phyloP scores from a whole-genome alignment of 2,113 vertebrate species.

The Eolophus roseicapilla region DNA sequence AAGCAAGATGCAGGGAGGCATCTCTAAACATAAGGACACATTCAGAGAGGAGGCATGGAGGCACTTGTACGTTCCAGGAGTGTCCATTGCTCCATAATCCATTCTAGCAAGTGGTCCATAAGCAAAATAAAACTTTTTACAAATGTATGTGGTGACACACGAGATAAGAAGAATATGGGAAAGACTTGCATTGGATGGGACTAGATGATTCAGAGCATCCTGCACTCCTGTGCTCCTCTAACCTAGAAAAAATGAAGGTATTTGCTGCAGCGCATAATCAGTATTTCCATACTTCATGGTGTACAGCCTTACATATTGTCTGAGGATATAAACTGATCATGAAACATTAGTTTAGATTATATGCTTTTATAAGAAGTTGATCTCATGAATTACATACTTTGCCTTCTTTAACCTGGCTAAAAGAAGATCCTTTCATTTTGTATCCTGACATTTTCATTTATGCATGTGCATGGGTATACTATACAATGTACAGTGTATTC shows the following conservation, averaged over 20 bases:
- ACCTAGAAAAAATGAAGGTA: background rate
- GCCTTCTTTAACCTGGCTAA: background rate
- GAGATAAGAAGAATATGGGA: background rate
- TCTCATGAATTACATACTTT: background rate
- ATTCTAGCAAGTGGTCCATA: background rate
- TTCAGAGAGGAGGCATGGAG: background rate
- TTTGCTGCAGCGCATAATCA: background rate
- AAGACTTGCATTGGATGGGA: background rate
- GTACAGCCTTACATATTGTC: background rate
- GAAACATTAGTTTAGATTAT: background rate
- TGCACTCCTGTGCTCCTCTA: background rate
- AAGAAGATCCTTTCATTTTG: background rate
- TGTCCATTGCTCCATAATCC: accelerated
- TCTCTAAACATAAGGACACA: background rate
- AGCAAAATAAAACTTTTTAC: background rate
- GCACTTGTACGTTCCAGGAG: background rate
- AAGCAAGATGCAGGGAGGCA: background rate
- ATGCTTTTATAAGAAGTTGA: background rate
- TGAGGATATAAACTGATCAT: background rate
- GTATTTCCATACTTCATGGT: background rate
- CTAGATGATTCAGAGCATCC: background rate
- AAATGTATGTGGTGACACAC: background rate
- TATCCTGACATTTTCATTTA: background rate
- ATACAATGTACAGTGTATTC: accelerated
- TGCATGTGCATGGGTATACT: background rate